Conservation (phyloP, 2,888 invertebrate species). For the Anthophora plumipes region DNA sequence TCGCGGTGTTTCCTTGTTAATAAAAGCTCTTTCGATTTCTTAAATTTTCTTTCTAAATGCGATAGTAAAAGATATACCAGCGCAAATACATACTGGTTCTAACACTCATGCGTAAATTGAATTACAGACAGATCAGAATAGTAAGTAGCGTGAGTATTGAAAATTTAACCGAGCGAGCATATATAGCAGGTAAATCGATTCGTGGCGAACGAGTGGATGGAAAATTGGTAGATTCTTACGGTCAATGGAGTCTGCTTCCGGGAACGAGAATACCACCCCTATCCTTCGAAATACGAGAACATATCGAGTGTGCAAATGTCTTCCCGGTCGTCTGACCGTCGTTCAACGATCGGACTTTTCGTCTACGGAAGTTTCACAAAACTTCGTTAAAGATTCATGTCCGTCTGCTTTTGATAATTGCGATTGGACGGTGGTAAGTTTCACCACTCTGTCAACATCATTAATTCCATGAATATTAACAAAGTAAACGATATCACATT, state of each 20-base stretch:
- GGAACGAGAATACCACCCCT: constrained; percentile 37
- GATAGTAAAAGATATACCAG: not conserved
- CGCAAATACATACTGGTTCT: not conserved
- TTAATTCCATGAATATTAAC: not conserved
- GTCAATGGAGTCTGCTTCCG: constrained; percentile 41
- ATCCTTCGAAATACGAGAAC: constrained; percentile 47
- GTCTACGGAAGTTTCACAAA: constrained; percentile 33
- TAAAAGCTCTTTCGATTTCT: too few relatives aligned
- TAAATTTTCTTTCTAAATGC: too few relatives aligned
- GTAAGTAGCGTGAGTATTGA: not conserved
- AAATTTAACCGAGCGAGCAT: constrained; percentile 36
- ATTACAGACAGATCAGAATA: constrained; percentile 12
- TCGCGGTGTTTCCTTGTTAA: too few relatives aligned
- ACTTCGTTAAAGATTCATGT: constrained; percentile 36
- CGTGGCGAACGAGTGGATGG: constrained; percentile 41
- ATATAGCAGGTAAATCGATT: constrained; percentile 45
- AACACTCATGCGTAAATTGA: constrained; percentile 1
- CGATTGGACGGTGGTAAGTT: not conserved
- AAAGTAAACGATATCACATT: not conserved
- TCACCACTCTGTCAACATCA: not conserved
- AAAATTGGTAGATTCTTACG: constrained; percentile 61
- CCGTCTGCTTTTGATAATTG: constrained; percentile 1
- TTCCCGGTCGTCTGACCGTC: constrained; percentile 19
- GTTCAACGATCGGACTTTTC: constrained; percentile 31
- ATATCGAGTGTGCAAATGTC: constrained; percentile 56